Conservation (phyloP, 2,797 vertebrate genomes). For the Craterocephalus amniculus region DNA sequence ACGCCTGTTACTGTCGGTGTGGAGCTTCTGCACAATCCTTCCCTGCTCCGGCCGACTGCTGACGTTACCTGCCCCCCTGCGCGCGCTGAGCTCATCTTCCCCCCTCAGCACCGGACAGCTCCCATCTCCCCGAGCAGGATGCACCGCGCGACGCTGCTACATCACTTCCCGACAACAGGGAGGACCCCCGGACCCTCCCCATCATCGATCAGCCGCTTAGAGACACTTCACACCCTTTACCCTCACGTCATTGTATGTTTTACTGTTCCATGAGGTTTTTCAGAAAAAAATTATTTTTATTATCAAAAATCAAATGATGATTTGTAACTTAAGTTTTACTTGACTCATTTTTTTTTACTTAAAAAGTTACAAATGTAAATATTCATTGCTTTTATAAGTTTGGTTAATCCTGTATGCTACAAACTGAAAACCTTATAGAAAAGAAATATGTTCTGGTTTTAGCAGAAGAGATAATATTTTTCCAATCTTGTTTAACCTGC, state of each 20-base stretch:
- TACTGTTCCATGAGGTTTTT: background rate
- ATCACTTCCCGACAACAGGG: background rate
- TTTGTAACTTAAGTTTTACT: too few relatives aligned
- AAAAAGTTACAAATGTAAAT: too few relatives aligned
- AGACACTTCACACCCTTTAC: background rate
- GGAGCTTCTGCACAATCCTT: constrained; percentile 29
- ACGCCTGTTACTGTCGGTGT: constrained; percentile 47
- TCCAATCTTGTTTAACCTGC: too few relatives aligned
- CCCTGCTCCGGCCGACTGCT: constrained; percentile 61
- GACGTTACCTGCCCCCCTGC: constrained; percentile 72
- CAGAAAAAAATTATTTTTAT: too few relatives aligned
- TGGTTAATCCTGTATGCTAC: too few relatives aligned
- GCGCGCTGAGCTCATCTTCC: constrained; percentile 66
- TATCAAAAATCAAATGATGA: too few relatives aligned
- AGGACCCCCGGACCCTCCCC: background rate
- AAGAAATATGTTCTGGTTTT: too few relatives aligned
- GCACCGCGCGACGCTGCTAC: constrained; percentile 3
- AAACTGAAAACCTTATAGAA: too few relatives aligned
- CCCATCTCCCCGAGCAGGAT: constrained; percentile 42
- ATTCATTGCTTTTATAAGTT: too few relatives aligned
- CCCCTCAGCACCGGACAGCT: constrained; percentile 66
- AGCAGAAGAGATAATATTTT: too few relatives aligned
- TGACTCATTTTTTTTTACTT: too few relatives aligned
- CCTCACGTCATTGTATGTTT: background rate
- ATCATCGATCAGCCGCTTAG: background rate